Evolutionary conservation across 2,113 vertebrate species (phyloP).

Genomic region (Cebus imitator): DNA sequence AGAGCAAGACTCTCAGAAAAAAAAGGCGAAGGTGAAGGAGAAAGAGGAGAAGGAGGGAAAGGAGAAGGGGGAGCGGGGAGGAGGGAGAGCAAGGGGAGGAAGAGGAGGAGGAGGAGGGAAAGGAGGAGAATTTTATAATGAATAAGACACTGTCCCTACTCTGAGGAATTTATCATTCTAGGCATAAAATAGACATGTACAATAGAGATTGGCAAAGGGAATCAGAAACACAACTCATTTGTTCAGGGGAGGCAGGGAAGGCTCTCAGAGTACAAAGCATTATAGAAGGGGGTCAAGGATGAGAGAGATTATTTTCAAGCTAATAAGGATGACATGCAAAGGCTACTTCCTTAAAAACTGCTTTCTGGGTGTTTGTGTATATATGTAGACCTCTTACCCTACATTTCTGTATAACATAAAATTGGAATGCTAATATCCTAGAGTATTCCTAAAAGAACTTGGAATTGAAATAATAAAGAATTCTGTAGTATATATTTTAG

Average conservation of each 20-base stretch:
- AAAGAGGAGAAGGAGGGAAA: no score
- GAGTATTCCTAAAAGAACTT: constrained; percentile 8
- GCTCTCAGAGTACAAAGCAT: background rate
- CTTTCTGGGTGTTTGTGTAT: background rate
- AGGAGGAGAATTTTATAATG: background rate
- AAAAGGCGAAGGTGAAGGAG: no score
- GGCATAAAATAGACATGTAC: background rate
- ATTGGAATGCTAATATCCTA: background rate
- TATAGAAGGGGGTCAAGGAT: background rate
- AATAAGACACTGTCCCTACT: background rate
- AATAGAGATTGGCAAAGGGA: background rate
- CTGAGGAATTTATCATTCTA: background rate
- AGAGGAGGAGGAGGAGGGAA: no score
- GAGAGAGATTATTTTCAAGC: background rate
- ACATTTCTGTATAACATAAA: background rate
- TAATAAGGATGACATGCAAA: background rate
- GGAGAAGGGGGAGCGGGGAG: no score
- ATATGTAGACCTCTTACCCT: background rate
- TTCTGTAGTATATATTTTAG: background rate
- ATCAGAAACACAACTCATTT: background rate
- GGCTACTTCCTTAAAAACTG: background rate
- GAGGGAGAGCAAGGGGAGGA: no score
- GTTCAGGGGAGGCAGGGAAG: background rate
- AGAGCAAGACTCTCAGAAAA: no score
- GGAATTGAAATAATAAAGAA: background rate